Evolutionary conservation across 2,888 invertebrate genomes (phyloP), one percentile per base, ranked within the genome.

Genomic region (Cyaniris semiargus): DNA sequence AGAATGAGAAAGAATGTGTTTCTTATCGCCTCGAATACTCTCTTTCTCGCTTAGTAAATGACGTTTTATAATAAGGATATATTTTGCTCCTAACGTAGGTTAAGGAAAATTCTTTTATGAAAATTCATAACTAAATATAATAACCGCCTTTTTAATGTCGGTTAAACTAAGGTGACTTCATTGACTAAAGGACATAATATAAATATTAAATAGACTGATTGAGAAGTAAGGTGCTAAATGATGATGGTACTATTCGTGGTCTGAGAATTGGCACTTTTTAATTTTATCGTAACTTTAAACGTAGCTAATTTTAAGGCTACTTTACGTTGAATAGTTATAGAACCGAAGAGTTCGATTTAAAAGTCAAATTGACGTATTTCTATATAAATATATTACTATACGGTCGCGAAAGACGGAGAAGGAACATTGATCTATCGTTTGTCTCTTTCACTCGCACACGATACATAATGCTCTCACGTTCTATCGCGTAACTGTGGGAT

Each of bases 151-250:
- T 48, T 15, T 48, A 48, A 48, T 15, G 48, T 48, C 48, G 15
- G 48, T 48, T 48, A 48, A 48, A 48, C 15, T 13, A 15, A 60
- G 21, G 3, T 60, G 23, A 10, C 60, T 21, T 60, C 60, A 60
- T 23, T 23, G 23, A 60, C 60, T 60, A 18, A 56, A 3, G 56
- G 56, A 18, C n/a, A n/a, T n/a, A n/a, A n/a, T n/a, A n/a, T n/a
- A 23, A 8, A 27, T 44, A 60, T 60, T 23, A 82, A 76, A 82
- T 82, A 87, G 88, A 87, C 88, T 87, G 87, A 88, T 81, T 81
- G 81, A 81, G 80, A 81, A 74, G 78, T 78, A 70, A 78, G 79
- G 79, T 79, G 79, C 79, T 79, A 27, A 79, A 79, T 76, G 71
- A 58, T 34, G 38, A 23, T 18, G 44, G 53, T 56, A 38, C 56